These are phyloP conservation scores for Copsychus sechellarum DNA, from an alignment of 2,113 vertebrate genomes.

Conservation along the genomic window DNA sequence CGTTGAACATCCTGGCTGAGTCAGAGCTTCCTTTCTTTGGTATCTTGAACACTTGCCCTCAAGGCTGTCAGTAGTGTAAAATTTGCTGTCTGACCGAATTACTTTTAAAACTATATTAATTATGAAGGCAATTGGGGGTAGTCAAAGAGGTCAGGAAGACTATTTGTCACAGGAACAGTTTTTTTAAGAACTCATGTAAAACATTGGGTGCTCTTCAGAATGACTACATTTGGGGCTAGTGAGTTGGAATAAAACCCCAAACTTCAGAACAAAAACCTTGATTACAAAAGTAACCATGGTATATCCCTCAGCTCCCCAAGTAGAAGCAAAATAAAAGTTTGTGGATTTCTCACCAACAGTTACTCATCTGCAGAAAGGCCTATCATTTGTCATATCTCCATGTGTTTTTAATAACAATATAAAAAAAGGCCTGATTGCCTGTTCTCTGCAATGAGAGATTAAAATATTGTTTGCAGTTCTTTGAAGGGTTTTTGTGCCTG, in stretches of 20 bases:
- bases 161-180: neutral
- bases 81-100: neutral
- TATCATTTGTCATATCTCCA: neutral
- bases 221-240: accelerated
- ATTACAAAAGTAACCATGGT: neutral
- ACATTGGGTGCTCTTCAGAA: neutral
- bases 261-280: neutral
- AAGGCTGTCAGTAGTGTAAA: neutral
- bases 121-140: neutral
- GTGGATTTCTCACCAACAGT: neutral
- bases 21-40: slow-evolving; percentile 19
- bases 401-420: neutral
- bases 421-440: neutral
- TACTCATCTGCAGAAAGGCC: neutral
- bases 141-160: too few species aligned
- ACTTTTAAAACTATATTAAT: neutral
- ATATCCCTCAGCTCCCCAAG: neutral
- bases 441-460: neutral
- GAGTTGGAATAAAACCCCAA: neutral
- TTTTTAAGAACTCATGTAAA: neutral
- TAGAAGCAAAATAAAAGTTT: neutral
- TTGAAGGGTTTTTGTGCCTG: neutral
- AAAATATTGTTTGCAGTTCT: neutral
- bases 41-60: neutral
- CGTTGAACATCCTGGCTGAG: neutral